phyloP scores from a whole-genome alignment of 2,888 invertebrate genomes.

The Dicranocentrus wangi region DNA sequence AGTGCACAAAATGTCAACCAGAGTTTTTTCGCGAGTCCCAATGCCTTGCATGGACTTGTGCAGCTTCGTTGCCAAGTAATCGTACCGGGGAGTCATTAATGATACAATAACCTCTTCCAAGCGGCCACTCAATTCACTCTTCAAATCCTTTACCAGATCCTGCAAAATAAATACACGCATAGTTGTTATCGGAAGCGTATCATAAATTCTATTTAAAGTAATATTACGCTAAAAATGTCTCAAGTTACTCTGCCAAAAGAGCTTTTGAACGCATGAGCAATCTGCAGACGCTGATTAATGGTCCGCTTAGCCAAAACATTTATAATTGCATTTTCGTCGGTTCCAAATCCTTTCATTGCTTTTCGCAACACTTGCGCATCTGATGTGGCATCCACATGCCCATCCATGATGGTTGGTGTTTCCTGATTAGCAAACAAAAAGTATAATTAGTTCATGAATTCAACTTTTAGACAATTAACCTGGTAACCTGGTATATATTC shows the following conservation, averaged over 20 bases:
- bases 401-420: constrained; percentile 63
- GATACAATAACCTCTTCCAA: constrained; percentile 89
- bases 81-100: constrained; percentile 74
- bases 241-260: too few relatives aligned
- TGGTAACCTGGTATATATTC: too few relatives aligned
- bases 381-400: constrained; percentile 83
- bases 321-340: constrained; percentile 89
- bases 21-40: neutral
- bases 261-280: constrained; percentile 87
- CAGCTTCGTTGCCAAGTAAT: neutral
- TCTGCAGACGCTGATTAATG: constrained; percentile 89
- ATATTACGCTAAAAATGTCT: too few relatives aligned
- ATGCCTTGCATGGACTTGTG: neutral
- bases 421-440: constrained; percentile 47
- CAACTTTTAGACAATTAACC: too few relatives aligned
- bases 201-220: neutral
- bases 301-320: constrained; percentile 87
- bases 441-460: too few relatives aligned
- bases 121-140: constrained; percentile 90
- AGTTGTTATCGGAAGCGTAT: neutral
- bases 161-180: constrained; percentile 73
- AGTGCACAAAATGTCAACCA: constrained; percentile 82
- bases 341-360: constrained; percentile 86
- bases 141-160: constrained; percentile 87
- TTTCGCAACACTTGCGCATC: constrained; percentile 89